phyloP scores from a whole-genome alignment of 23 tunicate genomes.

The Corella eumyota region DNA sequence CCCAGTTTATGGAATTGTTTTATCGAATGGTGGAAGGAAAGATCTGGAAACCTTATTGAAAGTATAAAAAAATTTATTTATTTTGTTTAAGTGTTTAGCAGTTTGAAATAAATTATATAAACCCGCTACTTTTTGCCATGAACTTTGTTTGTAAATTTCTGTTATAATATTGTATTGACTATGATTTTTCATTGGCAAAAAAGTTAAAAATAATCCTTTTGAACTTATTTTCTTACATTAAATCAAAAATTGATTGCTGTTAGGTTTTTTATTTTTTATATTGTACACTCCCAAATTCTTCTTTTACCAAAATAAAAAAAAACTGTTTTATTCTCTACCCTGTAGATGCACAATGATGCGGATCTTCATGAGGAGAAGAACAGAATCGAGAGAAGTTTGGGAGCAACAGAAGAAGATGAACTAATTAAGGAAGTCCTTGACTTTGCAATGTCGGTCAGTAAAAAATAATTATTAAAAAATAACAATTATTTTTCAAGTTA shows the following conservation, averaged over 20 bases:
- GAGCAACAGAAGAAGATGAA: conserved; percentile 27
- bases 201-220: too few relatives aligned
- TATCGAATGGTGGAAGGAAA: conserved; percentile 43
- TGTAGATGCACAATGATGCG: conserved; percentile 50
- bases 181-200: too few relatives aligned
- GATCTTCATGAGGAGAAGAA: conserved; percentile 86
- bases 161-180: too few relatives aligned
- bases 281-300: too few relatives aligned
- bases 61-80: conserved; percentile 9
- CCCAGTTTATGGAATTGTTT: conserved; percentile 65
- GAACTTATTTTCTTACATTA: too few relatives aligned
- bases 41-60: conserved; percentile 45
- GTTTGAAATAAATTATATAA: background rate
- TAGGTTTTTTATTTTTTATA: too few relatives aligned
- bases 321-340: background rate
- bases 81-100: background rate
- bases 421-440: conserved; percentile 71
- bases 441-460: conserved; percentile 87
- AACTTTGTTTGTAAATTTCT: background rate
- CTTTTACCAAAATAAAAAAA: too few relatives aligned
- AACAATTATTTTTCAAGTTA: too few relatives aligned
- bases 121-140: background rate
- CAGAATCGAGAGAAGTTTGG: conserved; percentile 74
- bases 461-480: too few relatives aligned
- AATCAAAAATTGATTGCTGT: too few relatives aligned